These are phyloP conservation scores for Augochlora pura DNA, from an alignment of 1,140 invertebrate species.

Conservation along the genomic window DNA sequence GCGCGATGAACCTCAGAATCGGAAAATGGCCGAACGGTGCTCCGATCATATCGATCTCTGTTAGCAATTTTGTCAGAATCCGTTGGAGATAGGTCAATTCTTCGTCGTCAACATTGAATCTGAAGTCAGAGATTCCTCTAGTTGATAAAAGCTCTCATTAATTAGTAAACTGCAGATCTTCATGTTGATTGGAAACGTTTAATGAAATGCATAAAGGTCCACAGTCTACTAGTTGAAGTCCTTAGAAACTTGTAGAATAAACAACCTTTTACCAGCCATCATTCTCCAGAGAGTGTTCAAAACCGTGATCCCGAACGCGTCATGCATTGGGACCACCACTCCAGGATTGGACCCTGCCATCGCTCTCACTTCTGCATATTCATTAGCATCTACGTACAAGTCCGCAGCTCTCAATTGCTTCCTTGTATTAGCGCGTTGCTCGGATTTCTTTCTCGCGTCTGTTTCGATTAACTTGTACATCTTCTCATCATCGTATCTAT, in stretches of 20 bases:
- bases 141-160: no score
- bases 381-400: conserved; percentile 72
- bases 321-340: conserved; percentile 83
- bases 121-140: conserved; percentile 54
- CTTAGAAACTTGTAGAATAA: not conserved
- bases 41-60: conserved; percentile 89
- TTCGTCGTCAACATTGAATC: conserved; percentile 84
- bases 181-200: no score
- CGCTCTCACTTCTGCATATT: conserved; percentile 67
- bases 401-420: conserved; percentile 66
- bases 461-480: conserved; percentile 67
- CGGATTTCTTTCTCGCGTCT: conserved; percentile 45
- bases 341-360: conserved; percentile 67
- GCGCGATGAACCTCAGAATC: conserved; percentile 86
- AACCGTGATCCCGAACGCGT: conserved; percentile 87
- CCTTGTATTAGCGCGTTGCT: not conserved
- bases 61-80: conserved; percentile 86
- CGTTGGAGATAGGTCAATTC: conserved; percentile 85
- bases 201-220: no score
- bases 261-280: conserved; percentile 87
- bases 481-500: conserved; percentile 58
- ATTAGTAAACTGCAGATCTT: no score
- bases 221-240: no score
- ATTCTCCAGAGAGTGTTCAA: conserved; percentile 93
- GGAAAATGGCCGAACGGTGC: conserved; percentile 90